Conservation (phyloP, 2,113 vertebrate genomes). For the Thunnus maccoyii region DNA sequence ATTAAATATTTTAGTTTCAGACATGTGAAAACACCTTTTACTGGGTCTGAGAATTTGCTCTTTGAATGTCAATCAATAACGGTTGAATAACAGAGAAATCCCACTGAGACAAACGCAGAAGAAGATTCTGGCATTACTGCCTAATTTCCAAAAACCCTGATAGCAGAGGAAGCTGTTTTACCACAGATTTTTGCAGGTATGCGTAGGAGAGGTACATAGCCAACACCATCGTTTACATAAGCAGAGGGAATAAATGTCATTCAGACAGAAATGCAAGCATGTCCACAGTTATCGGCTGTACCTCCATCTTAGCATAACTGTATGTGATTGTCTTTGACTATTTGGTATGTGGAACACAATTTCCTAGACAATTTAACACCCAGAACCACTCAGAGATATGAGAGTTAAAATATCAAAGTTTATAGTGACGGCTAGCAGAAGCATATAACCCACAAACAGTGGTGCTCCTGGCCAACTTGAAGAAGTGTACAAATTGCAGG, state of each 20-base stretch:
- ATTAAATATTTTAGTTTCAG: conserved; percentile 13
- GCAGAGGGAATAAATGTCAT: background rate
- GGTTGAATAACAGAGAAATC: conserved; percentile 22
- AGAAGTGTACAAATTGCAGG: conserved; percentile 10
- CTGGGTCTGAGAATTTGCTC: conserved; percentile 8
- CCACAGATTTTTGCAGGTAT: background rate
- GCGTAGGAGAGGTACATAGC: background rate
- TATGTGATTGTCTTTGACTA: conserved; percentile 4
- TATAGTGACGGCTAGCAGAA: background rate
- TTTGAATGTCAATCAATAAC: conserved; percentile 42
- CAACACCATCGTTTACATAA: background rate
- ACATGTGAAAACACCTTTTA: conserved; percentile 21
- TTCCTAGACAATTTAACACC: no score
- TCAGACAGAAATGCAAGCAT: background rate
- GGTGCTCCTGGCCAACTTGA: background rate
- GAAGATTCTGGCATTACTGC: conserved; percentile 17
- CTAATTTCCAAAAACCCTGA: background rate
- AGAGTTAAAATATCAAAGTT: conserved; percentile 15
- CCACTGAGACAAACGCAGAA: conserved; percentile 5
- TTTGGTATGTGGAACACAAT: background rate
- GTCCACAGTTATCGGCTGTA: background rate
- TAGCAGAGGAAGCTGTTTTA: background rate
- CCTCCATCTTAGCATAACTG: background rate
- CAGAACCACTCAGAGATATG: background rate
- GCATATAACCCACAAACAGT: background rate